Conservation (phyloP, 2,888 invertebrate species). For the Cynaeus angustus region DNA sequence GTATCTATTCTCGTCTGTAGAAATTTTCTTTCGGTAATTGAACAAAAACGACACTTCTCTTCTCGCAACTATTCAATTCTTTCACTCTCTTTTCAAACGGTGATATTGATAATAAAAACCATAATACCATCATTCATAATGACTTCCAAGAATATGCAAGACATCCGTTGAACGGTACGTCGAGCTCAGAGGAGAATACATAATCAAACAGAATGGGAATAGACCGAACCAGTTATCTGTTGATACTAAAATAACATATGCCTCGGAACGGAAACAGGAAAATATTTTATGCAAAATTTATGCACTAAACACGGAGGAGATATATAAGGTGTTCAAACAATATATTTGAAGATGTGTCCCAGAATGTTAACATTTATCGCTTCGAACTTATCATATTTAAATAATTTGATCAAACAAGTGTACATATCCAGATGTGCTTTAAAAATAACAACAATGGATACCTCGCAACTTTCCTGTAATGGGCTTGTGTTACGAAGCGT, state of each 20-base stretch:
- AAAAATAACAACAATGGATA: constrained; percentile 38
- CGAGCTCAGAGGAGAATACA: constrained; percentile 22
- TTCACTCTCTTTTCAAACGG: constrained; percentile 4
- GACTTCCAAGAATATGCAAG: constrained; percentile 25
- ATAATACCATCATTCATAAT: constrained; percentile 12
- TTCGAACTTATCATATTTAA: constrained; percentile 20
- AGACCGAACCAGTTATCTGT: constrained; percentile 25
- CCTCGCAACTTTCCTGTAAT: constrained; percentile 32
- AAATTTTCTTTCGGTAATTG: no score
- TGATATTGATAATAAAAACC: constrained; percentile 7
- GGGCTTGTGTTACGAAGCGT: constrained; percentile 51
- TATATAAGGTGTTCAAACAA: not conserved
- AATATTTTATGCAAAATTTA: not conserved
- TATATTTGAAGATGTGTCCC: not conserved
- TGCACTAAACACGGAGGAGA: not conserved
- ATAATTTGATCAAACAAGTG: constrained; percentile 20
- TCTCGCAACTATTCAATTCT: not conserved
- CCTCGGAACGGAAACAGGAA: constrained; percentile 6
- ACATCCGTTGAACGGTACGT: constrained; percentile 40
- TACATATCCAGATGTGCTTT: constrained; percentile 18
- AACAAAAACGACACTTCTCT: no score
- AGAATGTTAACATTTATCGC: not conserved
- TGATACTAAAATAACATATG: constrained; percentile 13
- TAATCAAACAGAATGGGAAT: constrained; percentile 24
- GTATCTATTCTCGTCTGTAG: not conserved